Conservation (phyloP, 2,797 vertebrate species). For the Clamator glandarius region DNA sequence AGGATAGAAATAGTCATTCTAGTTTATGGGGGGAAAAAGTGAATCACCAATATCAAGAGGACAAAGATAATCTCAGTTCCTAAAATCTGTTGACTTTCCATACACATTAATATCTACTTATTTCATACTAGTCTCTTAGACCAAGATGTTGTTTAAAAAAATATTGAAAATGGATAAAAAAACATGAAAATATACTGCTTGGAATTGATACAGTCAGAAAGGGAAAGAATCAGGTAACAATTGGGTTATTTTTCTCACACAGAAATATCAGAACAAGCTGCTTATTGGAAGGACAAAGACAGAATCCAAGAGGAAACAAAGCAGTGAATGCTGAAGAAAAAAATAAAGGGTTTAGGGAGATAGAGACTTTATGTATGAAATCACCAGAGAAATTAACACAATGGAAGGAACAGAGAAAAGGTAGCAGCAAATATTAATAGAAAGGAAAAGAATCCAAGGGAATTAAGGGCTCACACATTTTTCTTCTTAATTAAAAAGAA, state of each 20-base stretch:
- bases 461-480: not conserved
- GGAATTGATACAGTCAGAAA: not conserved
- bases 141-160: not conserved
- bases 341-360: not conserved
- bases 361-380: not conserved
- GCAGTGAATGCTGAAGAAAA: not conserved
- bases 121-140: not conserved
- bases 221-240: not conserved
- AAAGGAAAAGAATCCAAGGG: not conserved
- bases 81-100: not conserved
- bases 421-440: not conserved
- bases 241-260: not conserved
- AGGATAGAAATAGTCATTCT: not conserved
- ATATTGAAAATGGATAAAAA: not conserved
- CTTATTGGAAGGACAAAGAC: not conserved
- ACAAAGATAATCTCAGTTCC: not conserved
- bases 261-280: not conserved
- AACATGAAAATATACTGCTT: rapidly evolving
- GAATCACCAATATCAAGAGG: not conserved
- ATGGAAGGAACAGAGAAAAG: not conserved
- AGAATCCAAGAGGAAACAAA: not conserved
- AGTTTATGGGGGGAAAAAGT: not conserved
- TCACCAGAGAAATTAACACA: not conserved
- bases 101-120: not conserved
- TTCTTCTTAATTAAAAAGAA: not conserved